Conservation (phyloP, 1,140 invertebrate species). For the Potamilus streckersoni region DNA sequence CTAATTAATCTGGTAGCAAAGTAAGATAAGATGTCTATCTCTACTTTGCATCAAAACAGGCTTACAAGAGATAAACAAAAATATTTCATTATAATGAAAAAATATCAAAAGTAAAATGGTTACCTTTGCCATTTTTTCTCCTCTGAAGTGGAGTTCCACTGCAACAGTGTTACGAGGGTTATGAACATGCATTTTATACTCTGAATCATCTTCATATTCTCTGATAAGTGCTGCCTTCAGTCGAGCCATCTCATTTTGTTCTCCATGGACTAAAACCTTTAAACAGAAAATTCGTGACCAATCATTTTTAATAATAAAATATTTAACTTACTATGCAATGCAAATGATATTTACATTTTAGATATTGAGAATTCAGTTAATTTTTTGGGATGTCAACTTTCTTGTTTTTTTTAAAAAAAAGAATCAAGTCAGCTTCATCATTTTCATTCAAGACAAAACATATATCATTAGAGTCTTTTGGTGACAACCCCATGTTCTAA, state of each 20-base stretch:
- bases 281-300: slow-evolving; percentile 15
- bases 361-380: too few species aligned
- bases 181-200: slow-evolving; percentile 90
- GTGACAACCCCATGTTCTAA: too few species aligned
- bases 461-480: too few species aligned
- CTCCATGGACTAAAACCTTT: slow-evolving; percentile 95
- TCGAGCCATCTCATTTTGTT: slow-evolving; percentile 98
- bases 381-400: too few species aligned
- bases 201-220: slow-evolving; percentile 92
- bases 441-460: too few species aligned
- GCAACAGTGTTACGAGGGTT: slow-evolving; percentile 96
- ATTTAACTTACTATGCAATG: not conserved
- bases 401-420: too few species aligned
- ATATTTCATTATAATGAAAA: not conserved
- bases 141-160: slow-evolving; percentile 93
- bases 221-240: slow-evolving; percentile 93
- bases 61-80: not conserved
- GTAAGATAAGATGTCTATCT: not conserved
- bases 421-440: too few species aligned
- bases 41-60: not conserved
- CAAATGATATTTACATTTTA: too few species aligned
- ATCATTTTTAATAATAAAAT: not conserved
- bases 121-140: slow-evolving; percentile 98
- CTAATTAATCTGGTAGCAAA: not conserved
- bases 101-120: not conserved